Percentiles rank a stretch among this genome's conserved stretches.
phyloP scores from a whole-genome alignment of 2,797 vertebrate genomes.

The Iguana delicatissima region DNA sequence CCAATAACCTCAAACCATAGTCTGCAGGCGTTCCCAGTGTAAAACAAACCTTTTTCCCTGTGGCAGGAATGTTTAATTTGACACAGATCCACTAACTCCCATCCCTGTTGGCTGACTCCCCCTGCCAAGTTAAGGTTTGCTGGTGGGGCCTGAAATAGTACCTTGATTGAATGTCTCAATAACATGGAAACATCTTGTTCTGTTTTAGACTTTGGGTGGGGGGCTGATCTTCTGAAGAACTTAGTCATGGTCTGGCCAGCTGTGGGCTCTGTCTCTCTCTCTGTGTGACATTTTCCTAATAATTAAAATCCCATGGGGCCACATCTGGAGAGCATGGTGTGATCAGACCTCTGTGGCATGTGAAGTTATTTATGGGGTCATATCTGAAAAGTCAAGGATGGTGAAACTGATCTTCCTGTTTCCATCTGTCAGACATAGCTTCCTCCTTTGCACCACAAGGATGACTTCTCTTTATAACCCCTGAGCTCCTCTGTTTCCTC shows the following conservation, averaged over 20 bases:
- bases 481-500: neutral
- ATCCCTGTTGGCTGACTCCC: neutral
- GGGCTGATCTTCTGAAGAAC: neutral
- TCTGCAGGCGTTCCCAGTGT: neutral
- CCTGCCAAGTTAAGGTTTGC: neutral
- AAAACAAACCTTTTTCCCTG: neutral
- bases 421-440: neutral
- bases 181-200: constrained; percentile 31
- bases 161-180: constrained; percentile 8
- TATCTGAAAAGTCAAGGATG: neutral
- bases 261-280: neutral
- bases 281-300: constrained; percentile 10
- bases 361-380: neutral
- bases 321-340: constrained; percentile 10
- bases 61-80: constrained; percentile 9
- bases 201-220: neutral
- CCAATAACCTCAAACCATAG: neutral
- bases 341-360: neutral
- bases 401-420: neutral
- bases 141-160: neutral
- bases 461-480: neutral
- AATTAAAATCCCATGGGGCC: constrained; percentile 11
- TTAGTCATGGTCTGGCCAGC: neutral
- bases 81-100: neutral
- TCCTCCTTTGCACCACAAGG: neutral